These are phyloP conservation scores for Chrysolina oricalcia DNA, from an alignment of 2,888 invertebrate genomes.

Conservation along the genomic window DNA sequence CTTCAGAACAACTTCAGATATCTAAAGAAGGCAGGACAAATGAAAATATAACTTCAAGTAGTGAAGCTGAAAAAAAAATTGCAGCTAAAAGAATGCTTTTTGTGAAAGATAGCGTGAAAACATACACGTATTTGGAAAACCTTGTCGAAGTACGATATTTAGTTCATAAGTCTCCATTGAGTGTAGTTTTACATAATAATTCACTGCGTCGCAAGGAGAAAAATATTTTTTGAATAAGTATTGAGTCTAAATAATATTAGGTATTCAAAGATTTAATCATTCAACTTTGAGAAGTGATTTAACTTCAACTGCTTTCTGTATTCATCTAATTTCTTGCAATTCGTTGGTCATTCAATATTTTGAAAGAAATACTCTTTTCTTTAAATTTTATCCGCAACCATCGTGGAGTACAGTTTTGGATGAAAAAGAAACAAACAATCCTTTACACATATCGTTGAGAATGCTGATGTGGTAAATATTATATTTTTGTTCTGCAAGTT, in stretches of 20 bases:
- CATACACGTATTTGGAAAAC: slow-evolving; percentile 9
- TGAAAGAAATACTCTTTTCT: neutral
- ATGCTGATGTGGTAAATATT: neutral
- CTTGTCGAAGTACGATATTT: slow-evolving; percentile 8
- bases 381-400: too few relatives aligned
- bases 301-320: too few relatives aligned
- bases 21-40: neutral
- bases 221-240: too few relatives aligned
- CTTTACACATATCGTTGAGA: neutral
- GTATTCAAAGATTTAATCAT: neutral
- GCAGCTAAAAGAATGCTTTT: neutral
- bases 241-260: neutral
- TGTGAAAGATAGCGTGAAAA: neutral
- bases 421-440: neutral
- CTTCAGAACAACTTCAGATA: neutral
- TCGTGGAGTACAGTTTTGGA: neutral
- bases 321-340: neutral
- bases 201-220: too few relatives aligned
- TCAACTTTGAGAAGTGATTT: neutral
- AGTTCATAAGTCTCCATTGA: slow-evolving; percentile 3
- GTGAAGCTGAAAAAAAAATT: neutral
- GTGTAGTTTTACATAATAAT: too few relatives aligned
- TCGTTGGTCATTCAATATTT: neutral
- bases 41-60: neutral
- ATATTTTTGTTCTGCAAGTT: neutral